Conservation (phyloP, 2,797 vertebrate species). For the Acestrorhynchus altus region DNA sequence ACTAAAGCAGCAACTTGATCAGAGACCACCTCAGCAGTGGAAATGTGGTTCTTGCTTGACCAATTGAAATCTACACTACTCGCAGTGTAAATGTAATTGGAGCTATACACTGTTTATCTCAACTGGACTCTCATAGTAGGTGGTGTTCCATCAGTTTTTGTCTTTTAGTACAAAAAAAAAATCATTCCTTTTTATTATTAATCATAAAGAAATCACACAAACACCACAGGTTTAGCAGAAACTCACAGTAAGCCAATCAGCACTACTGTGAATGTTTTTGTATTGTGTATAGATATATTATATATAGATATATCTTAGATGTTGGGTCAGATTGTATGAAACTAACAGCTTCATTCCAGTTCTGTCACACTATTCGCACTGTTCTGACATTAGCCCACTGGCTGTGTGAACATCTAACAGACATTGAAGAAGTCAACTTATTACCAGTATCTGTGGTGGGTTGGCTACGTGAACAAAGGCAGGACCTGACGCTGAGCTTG, state of each 20-base stretch:
- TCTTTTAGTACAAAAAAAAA: background rate
- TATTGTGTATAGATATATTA: constrained; percentile 61
- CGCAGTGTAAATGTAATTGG: background rate
- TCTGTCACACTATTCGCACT: background rate
- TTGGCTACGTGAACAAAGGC: constrained; percentile 31
- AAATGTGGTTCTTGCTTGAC: background rate
- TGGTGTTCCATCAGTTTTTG: background rate
- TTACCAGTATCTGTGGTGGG: constrained; percentile 28
- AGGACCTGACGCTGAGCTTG: constrained; percentile 25
- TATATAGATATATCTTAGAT: constrained; percentile 58
- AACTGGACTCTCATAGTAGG: background rate
- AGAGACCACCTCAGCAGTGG: constrained; percentile 1
- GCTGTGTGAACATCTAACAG: constrained; percentile 1
- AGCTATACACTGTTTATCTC: background rate
- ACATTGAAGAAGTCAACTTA: constrained; percentile 22
- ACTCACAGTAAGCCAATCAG: background rate
- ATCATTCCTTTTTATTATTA: background rate
- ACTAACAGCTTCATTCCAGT: constrained; percentile 39
- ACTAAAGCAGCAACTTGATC: constrained; percentile 19
- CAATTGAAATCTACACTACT: background rate
- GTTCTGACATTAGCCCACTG: constrained; percentile 1
- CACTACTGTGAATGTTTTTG: constrained; percentile 64
- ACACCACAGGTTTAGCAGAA: background rate
- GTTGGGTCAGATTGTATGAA: constrained; percentile 24
- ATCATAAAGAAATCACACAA: background rate